Percentiles rank a stretch among this genome's conserved stretches.
These are phyloP conservation scores for Heliconius hermathena DNA, from an alignment of 1,140 invertebrate species.

Conservation along the genomic window DNA sequence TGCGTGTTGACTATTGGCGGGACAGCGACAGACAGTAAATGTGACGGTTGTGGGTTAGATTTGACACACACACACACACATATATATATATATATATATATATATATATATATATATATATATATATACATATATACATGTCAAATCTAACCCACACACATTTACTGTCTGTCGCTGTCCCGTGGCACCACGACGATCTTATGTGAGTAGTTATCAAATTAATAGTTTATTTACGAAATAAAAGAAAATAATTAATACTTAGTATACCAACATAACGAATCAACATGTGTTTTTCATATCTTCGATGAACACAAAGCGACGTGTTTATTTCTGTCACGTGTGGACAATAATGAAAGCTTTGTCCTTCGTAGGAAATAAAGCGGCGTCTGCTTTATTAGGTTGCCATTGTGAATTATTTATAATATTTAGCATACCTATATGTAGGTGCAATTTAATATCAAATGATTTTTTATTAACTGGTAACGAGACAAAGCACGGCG, in stretches of 20 bases:
- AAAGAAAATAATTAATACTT: background rate
- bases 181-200: too few relatives aligned
- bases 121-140: too few relatives aligned
- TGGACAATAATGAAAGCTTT: conserved; percentile 14
- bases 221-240: background rate
- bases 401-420: background rate
- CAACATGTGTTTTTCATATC: conserved; percentile 4
- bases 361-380: conserved; percentile 36
- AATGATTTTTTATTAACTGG: background rate
- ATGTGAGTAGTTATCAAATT: background rate
- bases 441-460: background rate
- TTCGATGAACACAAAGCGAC: background rate
- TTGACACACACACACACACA: too few relatives aligned
- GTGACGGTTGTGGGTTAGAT: too few relatives aligned
- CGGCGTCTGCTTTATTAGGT: conserved; percentile 38
- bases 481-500: too few relatives aligned
- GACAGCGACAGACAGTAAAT: too few relatives aligned
- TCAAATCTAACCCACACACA: too few relatives aligned
- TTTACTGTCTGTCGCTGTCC: too few relatives aligned
- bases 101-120: too few relatives aligned
- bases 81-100: too few relatives aligned
- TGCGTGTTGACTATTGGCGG: too few relatives aligned
- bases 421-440: background rate
- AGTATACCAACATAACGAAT: background rate
- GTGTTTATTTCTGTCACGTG: conserved; percentile 11